Base-by-base conservation (phyloP, 2,888 invertebrate genomes). In the Lydus trimaculatus region DNA sequence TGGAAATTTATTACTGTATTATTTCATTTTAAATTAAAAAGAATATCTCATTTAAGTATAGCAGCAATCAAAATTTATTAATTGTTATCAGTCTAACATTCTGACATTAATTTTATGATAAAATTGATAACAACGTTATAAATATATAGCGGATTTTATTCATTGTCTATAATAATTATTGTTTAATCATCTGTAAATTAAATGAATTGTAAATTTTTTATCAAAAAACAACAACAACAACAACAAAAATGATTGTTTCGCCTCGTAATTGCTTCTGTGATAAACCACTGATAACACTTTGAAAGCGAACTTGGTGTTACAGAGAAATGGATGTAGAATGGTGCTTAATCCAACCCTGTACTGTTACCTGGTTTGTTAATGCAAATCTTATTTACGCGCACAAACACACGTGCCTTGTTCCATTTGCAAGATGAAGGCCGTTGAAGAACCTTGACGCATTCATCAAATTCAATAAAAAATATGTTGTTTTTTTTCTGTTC, bases 401-500 rank as follows among this genome's bases (percentile, higher is more conserved):
- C 58, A 48, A 63, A 63, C 69, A 66, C 69, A 69, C 69, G 69
- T 69, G 65, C 43, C 33, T 66, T 63, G 61, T n/a, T 69, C 69
- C 69, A 66, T 69, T 69, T 69, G 23, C 63, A 36, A 52, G 59
- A 69, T 69, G 69, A 63, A 69, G 69, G 69, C 60, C 69, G 56
- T 43, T 31, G 17, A 11, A 31, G n/a, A 28, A 33, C 69, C 66
- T 69, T 63, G 63, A 31, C 56, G 43, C 7, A 39, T n/a, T 39
- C 0, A 33, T 33, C n/a, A n/a, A 39, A 39, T n/a, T n/a, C n/a
- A n/a, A 15, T 39, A 28, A 28, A 28, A 28, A 28, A 4, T 3
- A 28, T 3, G 4, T 28, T 28, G 4, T 28, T 28, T 28, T 28
- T 28, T 28, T 28, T 4, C 2, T 28, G 28, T 28, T 28, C n/a